Evolutionary conservation across 2,888 invertebrate genomes (phyloP), one percentile per base, ranked within the genome.

Genomic region (Scaptomyza tumidula): DNA sequence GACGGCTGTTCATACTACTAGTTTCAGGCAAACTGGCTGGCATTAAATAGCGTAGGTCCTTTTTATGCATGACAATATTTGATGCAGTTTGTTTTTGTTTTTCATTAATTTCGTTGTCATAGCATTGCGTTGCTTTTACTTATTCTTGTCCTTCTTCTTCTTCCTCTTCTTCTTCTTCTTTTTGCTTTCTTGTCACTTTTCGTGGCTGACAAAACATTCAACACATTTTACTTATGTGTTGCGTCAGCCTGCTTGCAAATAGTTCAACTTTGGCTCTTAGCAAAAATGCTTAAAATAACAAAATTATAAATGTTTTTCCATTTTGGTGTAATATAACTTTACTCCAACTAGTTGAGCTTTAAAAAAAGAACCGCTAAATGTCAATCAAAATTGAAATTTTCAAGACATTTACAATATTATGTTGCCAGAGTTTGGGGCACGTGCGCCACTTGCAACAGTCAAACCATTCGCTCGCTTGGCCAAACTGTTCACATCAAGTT

Each of bases 11-110:
- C 68, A 63, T 65, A 88, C 75, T 9, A 14, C 75, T 9, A 14
- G 39, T 71, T 72, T 75, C 72, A 39, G 33, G 13, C 35, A 14
- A 49, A 11, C 13, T 35, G 33, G 33, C 33, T 11, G 69, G 81
- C 88, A 84, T 83, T 83, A 80, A 83, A 83, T 71, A 86, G 81
- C 55, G 68, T 70, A 16, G 63, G 62, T 78, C 75, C 78, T 78
- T 83, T 63, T 80, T 80, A 71, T 77, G 81, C 86, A 80, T 70
- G 86, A 83, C 86, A 88, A 88, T 71, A 80, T 83, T 76, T 79
- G 53, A 67, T 67, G 74, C 68, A 73, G 19, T 73, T 5, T 77
- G 74, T 73, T 67, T 61, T 75, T 62, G 49, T 48, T 75, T 49
- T 68, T 57, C 19, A 73, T 67, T 78, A 73, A 65, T 41, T 35